Conservation (phyloP, 2,888 invertebrate genomes). For the Stomorhina lunata region DNA sequence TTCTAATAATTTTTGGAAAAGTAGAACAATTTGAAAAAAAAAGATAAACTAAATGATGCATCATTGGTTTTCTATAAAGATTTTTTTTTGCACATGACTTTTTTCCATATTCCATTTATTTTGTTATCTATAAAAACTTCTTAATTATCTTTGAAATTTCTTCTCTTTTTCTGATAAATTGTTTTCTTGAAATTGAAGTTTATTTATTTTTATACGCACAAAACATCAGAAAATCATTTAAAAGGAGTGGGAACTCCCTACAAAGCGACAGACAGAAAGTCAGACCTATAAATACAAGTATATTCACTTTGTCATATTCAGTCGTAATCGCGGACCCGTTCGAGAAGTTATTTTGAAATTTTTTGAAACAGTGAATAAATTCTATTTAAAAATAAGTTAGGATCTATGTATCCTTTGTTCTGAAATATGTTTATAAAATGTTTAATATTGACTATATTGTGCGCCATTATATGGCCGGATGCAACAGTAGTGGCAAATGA, state of each 20-base stretch:
- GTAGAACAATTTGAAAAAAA: no score
- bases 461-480: constrained; percentile 18
- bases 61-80: background rate
- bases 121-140: constrained; percentile 21
- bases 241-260: constrained; percentile 50
- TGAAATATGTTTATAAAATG: constrained; percentile 44
- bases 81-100: background rate
- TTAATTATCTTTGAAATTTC: background rate
- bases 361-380: background rate
- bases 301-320: constrained; percentile 43
- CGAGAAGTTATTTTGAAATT: constrained; percentile 11
- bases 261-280: no score
- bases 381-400: background rate
- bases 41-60: background rate
- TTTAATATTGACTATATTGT: constrained; percentile 23
- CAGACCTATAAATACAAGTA: constrained; percentile 58
- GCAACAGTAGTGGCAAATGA: constrained; percentile 43
- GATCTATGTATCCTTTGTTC: background rate
- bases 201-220: constrained; percentile 20
- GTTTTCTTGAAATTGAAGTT: background rate
- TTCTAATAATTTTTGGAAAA: no score
- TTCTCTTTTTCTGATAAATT: constrained; percentile 34
- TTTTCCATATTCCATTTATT: background rate
- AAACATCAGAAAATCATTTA: constrained; percentile 34
- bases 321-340: constrained; percentile 16